These are phyloP conservation scores for Saccopteryx leptura DNA, from an alignment of 2,113 vertebrate species.

Conservation along the genomic window DNA sequence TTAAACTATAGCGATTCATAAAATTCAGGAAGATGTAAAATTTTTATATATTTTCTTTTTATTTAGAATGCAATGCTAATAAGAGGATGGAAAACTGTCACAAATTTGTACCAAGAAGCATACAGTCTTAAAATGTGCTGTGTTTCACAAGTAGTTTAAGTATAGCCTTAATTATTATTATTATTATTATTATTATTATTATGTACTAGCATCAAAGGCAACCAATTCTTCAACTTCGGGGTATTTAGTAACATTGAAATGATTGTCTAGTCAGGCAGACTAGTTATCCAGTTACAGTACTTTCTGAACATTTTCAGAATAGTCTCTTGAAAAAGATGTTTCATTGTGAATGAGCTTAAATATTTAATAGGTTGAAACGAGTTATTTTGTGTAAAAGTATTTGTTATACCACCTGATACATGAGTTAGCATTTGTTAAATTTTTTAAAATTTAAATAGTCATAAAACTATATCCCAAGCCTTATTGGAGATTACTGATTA, in stretches of 20 bases:
- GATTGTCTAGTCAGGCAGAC: too few relatives aligned
- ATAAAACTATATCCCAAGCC: neutral
- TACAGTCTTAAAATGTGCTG: too few relatives aligned
- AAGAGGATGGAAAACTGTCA: too few relatives aligned
- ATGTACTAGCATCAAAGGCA: too few relatives aligned
- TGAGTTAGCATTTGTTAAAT: neutral
- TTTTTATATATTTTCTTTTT: too few relatives aligned
- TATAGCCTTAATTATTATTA: too few relatives aligned
- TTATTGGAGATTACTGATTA: neutral
- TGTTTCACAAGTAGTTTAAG: too few relatives aligned
- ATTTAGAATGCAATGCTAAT: too few relatives aligned
- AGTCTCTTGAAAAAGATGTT: slow-evolving; percentile 14
- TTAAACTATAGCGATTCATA: neutral
- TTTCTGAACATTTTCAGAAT: slow-evolving; percentile 48
- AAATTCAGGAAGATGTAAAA: slow-evolving; percentile 26
- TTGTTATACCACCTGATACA: neutral
- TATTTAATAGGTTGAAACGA: neutral
- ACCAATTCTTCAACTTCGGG: too few relatives aligned
- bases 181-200: too few relatives aligned
- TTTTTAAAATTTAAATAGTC: neutral
- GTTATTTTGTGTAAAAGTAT: neutral
- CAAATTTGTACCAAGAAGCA: too few relatives aligned
- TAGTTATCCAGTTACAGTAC: neutral
- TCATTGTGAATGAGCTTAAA: neutral
- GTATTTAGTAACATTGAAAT: too few relatives aligned